Conservation (phyloP, 2,113 vertebrate species). For the Donacobius atricapilla region DNA sequence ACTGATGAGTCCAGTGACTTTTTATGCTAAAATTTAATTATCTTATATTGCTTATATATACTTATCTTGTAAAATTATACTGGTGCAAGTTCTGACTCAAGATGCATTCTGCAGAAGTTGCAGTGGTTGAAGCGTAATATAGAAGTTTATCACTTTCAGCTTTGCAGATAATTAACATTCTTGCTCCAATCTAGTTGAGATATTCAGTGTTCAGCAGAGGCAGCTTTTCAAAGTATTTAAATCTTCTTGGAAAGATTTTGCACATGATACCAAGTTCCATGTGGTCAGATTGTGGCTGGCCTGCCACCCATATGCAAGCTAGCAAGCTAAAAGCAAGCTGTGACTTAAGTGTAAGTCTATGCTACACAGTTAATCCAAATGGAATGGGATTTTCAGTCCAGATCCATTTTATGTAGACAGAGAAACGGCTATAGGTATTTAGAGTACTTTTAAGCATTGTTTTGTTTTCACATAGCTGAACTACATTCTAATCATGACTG, state of each 20-base stretch:
- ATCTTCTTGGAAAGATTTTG: not conserved
- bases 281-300: not conserved
- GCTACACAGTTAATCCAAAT: not conserved
- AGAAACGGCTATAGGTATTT: not conserved
- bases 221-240: not conserved
- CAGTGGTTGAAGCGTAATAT: not conserved
- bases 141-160: not conserved
- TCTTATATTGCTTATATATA: not conserved
- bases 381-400: not conserved
- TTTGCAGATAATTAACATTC: not conserved
- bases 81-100: not conserved
- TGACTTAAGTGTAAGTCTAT: not conserved
- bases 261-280: not conserved
- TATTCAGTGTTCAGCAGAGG: not conserved
- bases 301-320: not conserved
- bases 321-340: not conserved
- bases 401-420: not conserved
- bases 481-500: not conserved
- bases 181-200: not conserved
- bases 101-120: not conserved
- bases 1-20: not conserved
- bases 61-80: not conserved
- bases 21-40: not conserved
- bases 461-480: not conserved
- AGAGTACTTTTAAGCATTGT: not conserved